Evolutionary conservation across 2,113 vertebrate species (phyloP).

Genomic region (Polypterus senegalus): DNA sequence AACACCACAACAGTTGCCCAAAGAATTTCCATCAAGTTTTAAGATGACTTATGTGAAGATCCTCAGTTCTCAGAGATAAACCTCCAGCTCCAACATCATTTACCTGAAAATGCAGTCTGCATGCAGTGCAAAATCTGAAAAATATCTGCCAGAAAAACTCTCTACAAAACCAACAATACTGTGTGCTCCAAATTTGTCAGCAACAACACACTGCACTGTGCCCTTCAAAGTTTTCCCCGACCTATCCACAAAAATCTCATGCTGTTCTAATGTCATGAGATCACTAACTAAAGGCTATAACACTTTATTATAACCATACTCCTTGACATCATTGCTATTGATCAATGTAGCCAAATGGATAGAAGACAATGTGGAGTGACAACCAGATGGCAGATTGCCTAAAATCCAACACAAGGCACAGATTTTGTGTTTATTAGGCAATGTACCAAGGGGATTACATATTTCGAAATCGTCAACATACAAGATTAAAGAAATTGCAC

Average conservation of each 20-base stretch:
- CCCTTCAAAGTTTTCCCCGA: not conserved
- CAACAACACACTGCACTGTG: not conserved
- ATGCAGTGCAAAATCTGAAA: not conserved
- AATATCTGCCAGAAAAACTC: not conserved
- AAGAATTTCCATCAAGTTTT: not conserved
- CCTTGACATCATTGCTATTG: too few species aligned
- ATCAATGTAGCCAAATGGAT: too few species aligned
- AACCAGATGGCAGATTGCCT: too few species aligned
- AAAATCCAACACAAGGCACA: too few species aligned
- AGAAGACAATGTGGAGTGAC: too few species aligned
- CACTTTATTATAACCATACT: too few species aligned
- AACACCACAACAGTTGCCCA: not conserved
- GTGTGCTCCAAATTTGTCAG: not conserved
- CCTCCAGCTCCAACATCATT: not conserved
- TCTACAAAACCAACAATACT: not conserved
- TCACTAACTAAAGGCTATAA: not conserved
- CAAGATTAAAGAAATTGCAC: too few species aligned
- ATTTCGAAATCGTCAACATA: too few species aligned
- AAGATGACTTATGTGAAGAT: not conserved
- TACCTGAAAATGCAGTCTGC: not conserved
- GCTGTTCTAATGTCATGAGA: too few species aligned
- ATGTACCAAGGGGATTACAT: too few species aligned
- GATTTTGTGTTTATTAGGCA: too few species aligned
- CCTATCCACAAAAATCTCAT: too few species aligned
- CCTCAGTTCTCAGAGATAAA: not conserved